Conservation (phyloP, 2,888 invertebrate species). For the Hirtodrosophila histrioides region DNA sequence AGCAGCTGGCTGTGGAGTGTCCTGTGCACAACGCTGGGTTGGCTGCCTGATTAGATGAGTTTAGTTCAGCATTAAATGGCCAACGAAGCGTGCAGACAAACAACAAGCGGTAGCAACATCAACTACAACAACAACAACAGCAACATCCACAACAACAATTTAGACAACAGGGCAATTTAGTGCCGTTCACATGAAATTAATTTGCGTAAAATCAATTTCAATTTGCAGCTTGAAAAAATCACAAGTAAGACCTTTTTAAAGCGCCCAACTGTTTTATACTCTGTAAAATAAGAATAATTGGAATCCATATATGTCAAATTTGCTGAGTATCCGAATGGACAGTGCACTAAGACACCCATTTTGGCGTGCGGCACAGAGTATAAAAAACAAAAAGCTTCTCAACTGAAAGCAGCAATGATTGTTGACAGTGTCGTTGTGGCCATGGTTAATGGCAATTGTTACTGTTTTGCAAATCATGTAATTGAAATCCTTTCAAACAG, state of each 20-base stretch:
- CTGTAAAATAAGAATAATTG: not conserved
- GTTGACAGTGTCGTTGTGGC: conserved; percentile 51
- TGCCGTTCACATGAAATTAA: conserved; percentile 61
- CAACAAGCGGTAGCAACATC: conserved; percentile 23
- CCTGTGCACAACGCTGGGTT: not conserved
- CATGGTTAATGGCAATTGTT: conserved; percentile 53
- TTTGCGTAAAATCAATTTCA: conserved; percentile 73
- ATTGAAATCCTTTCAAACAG: conserved; percentile 54
- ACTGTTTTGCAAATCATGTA: conserved; percentile 50
- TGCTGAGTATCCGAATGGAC: too few species aligned
- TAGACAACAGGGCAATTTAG: conserved; percentile 47
- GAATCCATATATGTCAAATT: too few species aligned
- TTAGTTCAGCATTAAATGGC: conserved; percentile 23
- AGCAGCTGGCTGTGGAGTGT: conserved; percentile 23
- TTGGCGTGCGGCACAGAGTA: conserved; percentile 19
- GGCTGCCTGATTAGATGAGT: conserved; percentile 26
- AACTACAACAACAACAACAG: conserved; percentile 37
- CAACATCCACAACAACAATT: conserved; percentile 5
- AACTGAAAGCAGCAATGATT: conserved; percentile 29
- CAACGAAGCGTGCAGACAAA: conserved; percentile 29
- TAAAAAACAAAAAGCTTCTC: conserved; percentile 10
- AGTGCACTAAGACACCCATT: too few species aligned
- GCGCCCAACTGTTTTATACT: not conserved
- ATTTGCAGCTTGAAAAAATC: conserved; percentile 45
- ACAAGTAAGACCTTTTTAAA: not conserved